Percentiles rank a stretch among this genome's conserved stretches.
Evolutionary conservation across 2,888 invertebrate genomes (phyloP).

Genomic region (Lithosia quadra): DNA sequence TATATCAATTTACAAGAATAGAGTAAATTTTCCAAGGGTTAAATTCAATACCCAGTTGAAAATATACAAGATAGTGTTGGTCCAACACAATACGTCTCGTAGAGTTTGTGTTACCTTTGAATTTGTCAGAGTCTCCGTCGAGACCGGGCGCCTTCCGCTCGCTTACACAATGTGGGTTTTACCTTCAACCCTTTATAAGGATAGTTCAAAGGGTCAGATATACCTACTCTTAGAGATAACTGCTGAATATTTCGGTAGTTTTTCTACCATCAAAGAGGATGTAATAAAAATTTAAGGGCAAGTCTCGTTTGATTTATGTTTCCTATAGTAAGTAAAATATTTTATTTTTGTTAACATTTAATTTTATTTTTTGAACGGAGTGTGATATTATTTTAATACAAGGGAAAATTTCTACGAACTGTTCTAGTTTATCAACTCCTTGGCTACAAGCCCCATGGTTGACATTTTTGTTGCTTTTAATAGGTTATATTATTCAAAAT

Average conservation of each 20-base stretch:
- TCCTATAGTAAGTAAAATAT: not conserved
- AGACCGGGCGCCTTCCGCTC: conserved; percentile 7
- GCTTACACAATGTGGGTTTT: conserved; percentile 2
- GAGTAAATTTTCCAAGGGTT: not conserved
- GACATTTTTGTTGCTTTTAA: not conserved
- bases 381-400: too few relatives aligned
- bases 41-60: not conserved
- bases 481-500: not conserved
- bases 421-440: too few relatives aligned
- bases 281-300: not conserved
- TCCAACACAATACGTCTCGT: conserved; percentile 3
- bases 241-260: conserved; percentile 5
- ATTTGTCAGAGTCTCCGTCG: not conserved
- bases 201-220: conserved; percentile 3
- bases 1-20: not conserved
- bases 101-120: conserved; percentile 5
- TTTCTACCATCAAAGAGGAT: not conserved
- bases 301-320: not conserved
- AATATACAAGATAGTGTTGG: conserved; percentile 10
- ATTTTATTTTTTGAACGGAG: not conserved
- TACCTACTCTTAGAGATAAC: not conserved
- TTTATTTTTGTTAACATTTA: not conserved
- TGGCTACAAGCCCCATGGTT: too few relatives aligned
- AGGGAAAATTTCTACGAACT: not conserved
- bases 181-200: conserved; percentile 9